phyloP scores from a whole-genome alignment of 2,113 vertebrate genomes.

The Psittacara wagleri region DNA sequence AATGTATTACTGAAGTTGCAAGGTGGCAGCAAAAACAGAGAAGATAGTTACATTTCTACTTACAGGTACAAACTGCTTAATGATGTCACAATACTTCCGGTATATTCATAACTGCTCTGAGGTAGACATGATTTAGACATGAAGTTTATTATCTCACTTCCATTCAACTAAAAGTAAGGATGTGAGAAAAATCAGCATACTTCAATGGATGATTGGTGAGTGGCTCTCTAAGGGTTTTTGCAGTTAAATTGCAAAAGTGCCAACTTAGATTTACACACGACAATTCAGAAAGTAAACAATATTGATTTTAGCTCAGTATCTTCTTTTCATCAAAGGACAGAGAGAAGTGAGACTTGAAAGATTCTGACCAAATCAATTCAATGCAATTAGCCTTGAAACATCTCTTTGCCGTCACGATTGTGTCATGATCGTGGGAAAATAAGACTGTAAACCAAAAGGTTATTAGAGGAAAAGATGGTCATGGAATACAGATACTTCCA shows the following conservation, averaged over 20 bases:
- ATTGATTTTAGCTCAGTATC: slow-evolving; percentile 46
- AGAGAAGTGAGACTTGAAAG: background rate
- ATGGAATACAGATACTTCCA: background rate
- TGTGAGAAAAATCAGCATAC: background rate
- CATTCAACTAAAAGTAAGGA: background rate
- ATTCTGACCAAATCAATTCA: background rate
- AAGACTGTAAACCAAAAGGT: background rate
- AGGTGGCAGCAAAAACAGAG: background rate
- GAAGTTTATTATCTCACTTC: background rate
- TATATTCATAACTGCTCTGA: background rate
- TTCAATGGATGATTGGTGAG: background rate
- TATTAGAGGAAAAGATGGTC: background rate
- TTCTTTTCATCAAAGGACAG: background rate
- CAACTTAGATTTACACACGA: background rate
- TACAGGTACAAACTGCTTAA: background rate
- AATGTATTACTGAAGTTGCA: background rate
- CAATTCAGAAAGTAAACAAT: slow-evolving; percentile 39
- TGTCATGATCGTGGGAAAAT: background rate
- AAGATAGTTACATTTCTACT: background rate
- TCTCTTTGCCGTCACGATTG: background rate
- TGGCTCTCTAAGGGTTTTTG: background rate
- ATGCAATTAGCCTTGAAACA: background rate
- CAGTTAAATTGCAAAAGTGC: background rate
- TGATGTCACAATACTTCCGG: background rate
- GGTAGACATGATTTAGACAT: background rate